Evolutionary conservation across 1,140 invertebrate genomes (phyloP).

Genomic region (Leptestheria dahalacensis): DNA sequence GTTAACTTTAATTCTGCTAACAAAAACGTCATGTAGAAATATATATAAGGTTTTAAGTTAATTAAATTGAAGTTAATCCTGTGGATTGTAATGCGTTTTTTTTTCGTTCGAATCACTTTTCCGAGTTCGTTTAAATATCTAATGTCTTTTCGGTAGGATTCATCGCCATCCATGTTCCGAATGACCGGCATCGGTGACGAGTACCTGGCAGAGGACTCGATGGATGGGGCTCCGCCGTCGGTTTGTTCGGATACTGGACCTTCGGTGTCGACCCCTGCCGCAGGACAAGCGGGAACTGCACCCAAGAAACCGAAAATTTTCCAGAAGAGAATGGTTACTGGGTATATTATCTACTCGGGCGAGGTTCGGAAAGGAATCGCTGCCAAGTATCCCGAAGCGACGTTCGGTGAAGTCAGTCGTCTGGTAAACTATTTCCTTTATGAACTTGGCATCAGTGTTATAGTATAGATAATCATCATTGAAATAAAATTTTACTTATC

Average conservation of each 20-base stretch:
- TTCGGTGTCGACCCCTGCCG: not conserved
- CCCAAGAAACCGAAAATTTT: conserved; percentile 40
- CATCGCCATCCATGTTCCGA: conserved; percentile 35
- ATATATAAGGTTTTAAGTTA: no score
- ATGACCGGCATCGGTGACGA: conserved; percentile 28
- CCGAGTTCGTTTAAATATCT: not conserved
- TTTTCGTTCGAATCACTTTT: not conserved
- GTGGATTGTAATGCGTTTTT: no score
- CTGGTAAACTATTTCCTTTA: conserved; percentile 91
- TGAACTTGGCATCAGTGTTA: conserved; percentile 29
- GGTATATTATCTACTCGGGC: conserved; percentile 96
- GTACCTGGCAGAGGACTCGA: conserved; percentile 45
- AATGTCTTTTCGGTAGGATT: conserved; percentile 33
- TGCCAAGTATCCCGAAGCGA: conserved; percentile 79
- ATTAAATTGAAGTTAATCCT: no score
- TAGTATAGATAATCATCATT: no score
- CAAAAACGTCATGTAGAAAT: no score
- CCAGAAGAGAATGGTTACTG: conserved; percentile 80
- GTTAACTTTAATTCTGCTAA: no score
- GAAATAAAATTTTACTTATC: no score
- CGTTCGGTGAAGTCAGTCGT: conserved; percentile 93
- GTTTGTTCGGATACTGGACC: conserved; percentile 47
- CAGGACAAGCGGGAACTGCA: conserved; percentile 3
- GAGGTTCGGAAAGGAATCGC: conserved; percentile 79
- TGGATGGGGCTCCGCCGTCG: conserved; percentile 54